Conservation (phyloP, 2,888 invertebrate genomes). For the Leucophora obtusa region DNA sequence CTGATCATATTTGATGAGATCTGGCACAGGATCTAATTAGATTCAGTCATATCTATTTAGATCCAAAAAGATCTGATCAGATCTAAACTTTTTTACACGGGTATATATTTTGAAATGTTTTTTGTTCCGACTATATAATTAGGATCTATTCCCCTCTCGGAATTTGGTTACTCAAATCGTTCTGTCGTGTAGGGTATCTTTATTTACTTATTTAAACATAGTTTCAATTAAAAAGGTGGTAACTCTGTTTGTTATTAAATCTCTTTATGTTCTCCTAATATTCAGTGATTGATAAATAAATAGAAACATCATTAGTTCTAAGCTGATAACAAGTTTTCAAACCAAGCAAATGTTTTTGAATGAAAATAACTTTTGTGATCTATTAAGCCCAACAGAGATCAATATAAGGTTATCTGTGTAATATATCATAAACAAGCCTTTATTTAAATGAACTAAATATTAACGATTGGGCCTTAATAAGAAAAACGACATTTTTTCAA, state of each 20-base stretch:
- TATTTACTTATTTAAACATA: neutral
- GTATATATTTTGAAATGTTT: no score
- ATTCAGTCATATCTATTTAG: no score
- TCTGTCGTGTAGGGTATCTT: no score
- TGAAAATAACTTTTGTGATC: conserved; percentile 1
- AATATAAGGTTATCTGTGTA: conserved; percentile 42
- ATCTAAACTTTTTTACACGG: no score
- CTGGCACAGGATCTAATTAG: no score
- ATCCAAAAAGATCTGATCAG: no score
- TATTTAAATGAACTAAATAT: neutral
- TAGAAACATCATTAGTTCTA: neutral
- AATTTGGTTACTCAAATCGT: no score
- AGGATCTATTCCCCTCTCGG: no score
- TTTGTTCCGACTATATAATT: no score
- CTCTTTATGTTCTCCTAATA: neutral
- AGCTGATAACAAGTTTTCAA: conserved; percentile 17
- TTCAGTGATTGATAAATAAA: neutral
- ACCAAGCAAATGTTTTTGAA: conserved; percentile 13
- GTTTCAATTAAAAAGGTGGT: neutral
- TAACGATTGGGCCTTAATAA: no score
- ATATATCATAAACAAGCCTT: conserved; percentile 26
- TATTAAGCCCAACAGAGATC: neutral
- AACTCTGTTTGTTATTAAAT: conserved; percentile 18
- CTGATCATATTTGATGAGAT: no score
- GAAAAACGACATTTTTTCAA: no score